A percentile compares a stretch with the other conserved stretches of the same genome.
phyloP scores from a whole-genome alignment of 2,797 vertebrate species.

The Siniperca undulata region DNA sequence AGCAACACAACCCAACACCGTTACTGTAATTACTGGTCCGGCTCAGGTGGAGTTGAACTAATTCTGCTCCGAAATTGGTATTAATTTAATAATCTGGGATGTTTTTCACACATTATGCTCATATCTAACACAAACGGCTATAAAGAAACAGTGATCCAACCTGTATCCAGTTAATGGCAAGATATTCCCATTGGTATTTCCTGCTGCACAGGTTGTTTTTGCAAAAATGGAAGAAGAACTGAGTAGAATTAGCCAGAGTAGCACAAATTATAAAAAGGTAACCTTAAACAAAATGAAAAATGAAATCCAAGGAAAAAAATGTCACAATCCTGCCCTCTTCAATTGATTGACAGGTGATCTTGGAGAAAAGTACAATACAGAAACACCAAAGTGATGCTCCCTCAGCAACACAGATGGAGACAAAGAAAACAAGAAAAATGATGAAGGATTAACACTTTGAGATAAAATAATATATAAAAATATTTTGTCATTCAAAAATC shows the following conservation, averaged over 20 bases:
- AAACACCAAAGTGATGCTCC: too few relatives aligned
- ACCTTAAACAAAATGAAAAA: background rate
- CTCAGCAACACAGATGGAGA: too few relatives aligned
- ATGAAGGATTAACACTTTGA: background rate
- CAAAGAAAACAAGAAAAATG: background rate
- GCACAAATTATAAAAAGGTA: background rate
- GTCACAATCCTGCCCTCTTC: background rate
- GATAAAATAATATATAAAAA: background rate
- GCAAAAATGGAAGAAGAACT: background rate
- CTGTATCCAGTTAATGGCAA: background rate
- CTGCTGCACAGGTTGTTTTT: background rate
- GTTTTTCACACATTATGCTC: slow-evolving; percentile 45
- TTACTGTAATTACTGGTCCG: slow-evolving; percentile 74
- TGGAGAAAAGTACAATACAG: background rate
- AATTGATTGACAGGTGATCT: slow-evolving; percentile 2
- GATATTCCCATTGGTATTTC: background rate
- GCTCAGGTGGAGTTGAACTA: slow-evolving; percentile 65
- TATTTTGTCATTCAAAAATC: background rate
- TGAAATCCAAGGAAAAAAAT: fast-evolving
- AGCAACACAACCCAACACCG: slow-evolving; percentile 64
- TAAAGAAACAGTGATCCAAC: background rate
- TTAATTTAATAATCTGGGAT: slow-evolving; percentile 54
- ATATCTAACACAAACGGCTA: slow-evolving; percentile 2
- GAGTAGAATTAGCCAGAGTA: background rate
- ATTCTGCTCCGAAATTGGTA: slow-evolving; percentile 58